These are phyloP conservation scores for Drosophila ogumai DNA, from an alignment of 1,140 invertebrate genomes.

Conservation along the genomic window DNA sequence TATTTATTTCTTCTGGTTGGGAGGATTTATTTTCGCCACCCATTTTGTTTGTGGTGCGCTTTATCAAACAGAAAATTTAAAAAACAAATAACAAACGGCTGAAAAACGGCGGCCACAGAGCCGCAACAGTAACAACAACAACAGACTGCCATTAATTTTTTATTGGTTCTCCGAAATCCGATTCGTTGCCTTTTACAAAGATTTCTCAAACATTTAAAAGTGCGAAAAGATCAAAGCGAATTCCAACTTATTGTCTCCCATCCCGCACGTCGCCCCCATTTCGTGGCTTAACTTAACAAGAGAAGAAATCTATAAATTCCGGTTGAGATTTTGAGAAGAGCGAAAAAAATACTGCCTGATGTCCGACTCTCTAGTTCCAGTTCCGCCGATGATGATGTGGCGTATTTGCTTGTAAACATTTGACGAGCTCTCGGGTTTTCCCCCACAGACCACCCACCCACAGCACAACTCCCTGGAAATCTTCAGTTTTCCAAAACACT, in stretches of 20 bases:
- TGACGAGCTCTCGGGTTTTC: conserved; percentile 54
- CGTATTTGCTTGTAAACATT: conserved; percentile 82
- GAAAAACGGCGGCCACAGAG: conserved; percentile 18
- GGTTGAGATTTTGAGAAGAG: conserved; percentile 39
- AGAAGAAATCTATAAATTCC: conserved; percentile 58
- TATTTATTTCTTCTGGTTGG: conserved; percentile 40
- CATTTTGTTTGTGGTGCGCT: conserved; percentile 79
- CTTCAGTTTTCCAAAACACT: conserved; percentile 7
- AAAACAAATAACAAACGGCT: conserved; percentile 75
- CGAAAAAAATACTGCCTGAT: conserved; percentile 10
- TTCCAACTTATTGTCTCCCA: conserved; percentile 77
- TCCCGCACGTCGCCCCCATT: conserved; percentile 7
- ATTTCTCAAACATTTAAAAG: conserved; percentile 83
- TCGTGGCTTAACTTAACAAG: conserved; percentile 66
- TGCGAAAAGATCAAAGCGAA: conserved; percentile 82
- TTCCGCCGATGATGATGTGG: conserved; percentile 58
- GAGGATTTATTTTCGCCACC: conserved; percentile 70
- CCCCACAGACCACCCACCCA: conserved; percentile 37
- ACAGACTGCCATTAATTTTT: conserved; percentile 76
- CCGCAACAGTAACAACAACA: conserved; percentile 37
- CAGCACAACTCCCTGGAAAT: conserved; percentile 2
- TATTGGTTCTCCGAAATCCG: conserved; percentile 81
- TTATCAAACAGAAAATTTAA: conserved; percentile 83
- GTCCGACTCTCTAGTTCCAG: conserved; percentile 14
- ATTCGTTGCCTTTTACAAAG: conserved; percentile 80